A percentile compares a stretch with the other conserved stretches of the same genome.
Conservation (phyloP, 1,140 invertebrate genomes). For the Drosophila biarmipes region DNA sequence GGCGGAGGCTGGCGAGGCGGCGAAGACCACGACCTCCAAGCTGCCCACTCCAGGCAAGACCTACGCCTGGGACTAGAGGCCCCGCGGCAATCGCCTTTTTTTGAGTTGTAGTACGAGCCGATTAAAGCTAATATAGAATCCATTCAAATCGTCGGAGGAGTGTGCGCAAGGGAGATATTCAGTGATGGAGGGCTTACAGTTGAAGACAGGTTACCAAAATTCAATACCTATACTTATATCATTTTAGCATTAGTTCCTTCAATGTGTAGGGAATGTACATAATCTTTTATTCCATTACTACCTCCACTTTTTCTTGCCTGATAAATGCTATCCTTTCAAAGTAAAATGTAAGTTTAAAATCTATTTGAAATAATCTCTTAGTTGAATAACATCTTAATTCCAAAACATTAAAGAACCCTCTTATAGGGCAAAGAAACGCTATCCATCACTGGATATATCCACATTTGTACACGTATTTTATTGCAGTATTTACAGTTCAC, state of each 20-base stretch:
- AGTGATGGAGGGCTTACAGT: not conserved
- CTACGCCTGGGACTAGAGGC: constrained; percentile 85
- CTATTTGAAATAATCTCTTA: no score
- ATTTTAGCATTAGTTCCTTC: not conserved
- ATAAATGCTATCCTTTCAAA: not conserved
- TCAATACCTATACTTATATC: no score
- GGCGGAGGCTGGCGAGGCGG: constrained; percentile 24
- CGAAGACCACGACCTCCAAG: constrained; percentile 46
- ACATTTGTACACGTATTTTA: constrained; percentile 14
- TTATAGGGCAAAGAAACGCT: not conserved
- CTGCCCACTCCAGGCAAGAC: constrained; percentile 86
- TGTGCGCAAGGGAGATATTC: not conserved
- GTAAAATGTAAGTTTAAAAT: no score
- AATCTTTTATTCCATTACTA: not conserved
- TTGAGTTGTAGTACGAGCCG: constrained; percentile 34
- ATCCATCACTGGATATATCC: not conserved
- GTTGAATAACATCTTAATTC: not conserved
- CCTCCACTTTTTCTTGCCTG: not conserved
- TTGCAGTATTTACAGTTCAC: constrained; percentile 31
- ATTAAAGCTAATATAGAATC: constrained; percentile 57
- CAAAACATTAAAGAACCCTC: not conserved
- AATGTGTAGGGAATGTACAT: no score
- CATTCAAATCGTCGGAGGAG: constrained; percentile 16
- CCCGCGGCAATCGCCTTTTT: constrained; percentile 5
- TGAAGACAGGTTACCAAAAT: no score